Evolutionary conservation across 1,140 invertebrate genomes (phyloP).

Genomic region (Nebria ingens): DNA sequence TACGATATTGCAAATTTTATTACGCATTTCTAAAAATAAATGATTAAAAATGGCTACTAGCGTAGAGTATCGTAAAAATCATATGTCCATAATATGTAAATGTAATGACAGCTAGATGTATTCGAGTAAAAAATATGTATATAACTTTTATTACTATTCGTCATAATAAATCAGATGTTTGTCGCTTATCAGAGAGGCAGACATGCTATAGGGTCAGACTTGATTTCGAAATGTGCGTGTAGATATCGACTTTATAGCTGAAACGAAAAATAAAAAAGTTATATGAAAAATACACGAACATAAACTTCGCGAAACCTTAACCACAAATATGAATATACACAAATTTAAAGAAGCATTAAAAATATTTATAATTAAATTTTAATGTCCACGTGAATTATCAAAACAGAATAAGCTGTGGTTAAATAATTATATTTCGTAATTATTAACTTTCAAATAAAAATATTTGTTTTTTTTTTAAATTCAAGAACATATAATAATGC

Average conservation of each 20-base stretch:
- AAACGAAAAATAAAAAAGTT: conserved; percentile 7
- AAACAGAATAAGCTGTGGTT: too few species aligned
- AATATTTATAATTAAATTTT: too few species aligned
- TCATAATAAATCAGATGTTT: conserved; percentile 2
- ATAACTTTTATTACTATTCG: not conserved
- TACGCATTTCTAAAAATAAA: too few species aligned
- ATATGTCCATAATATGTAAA: not conserved
- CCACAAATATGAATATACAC: too few species aligned
- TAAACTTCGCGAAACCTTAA: not conserved
- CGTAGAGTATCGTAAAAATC: not conserved
- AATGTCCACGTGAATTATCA: too few species aligned
- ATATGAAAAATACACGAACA: not conserved
- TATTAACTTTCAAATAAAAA: too few species aligned
- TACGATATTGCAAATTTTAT: too few species aligned
- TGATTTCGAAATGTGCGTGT: conserved; percentile 5
- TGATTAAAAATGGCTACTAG: not conserved
- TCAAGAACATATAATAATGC: too few species aligned
- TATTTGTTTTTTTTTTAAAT: too few species aligned
- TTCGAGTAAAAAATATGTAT: not conserved
- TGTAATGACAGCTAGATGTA: not conserved
- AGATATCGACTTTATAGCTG: conserved; percentile 5
- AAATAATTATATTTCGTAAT: too few species aligned
- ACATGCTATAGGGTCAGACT: not conserved
- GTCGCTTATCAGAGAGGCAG: not conserved
- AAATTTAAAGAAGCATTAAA: too few species aligned